Evolutionary conservation across 2,888 invertebrate genomes (phyloP).

Genomic region (Panorpa germanica): DNA sequence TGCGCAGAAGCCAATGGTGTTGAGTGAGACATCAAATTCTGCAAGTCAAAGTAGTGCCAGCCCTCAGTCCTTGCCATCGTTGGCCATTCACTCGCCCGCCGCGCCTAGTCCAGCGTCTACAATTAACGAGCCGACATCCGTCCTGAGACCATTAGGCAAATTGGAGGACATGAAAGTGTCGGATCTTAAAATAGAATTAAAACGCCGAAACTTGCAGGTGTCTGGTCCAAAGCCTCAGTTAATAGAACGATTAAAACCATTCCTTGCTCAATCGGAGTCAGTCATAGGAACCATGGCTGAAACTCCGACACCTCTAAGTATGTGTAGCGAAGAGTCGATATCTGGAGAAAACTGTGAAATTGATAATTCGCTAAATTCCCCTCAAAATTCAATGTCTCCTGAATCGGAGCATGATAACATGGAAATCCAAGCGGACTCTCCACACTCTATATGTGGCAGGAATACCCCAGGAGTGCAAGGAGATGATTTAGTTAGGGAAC

Average conservation of each 20-base stretch:
- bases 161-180: slow-evolving; percentile 93
- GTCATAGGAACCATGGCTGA: slow-evolving; percentile 18
- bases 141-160: slow-evolving; percentile 39
- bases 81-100: slow-evolving; percentile 26
- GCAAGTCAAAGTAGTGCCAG: slow-evolving; percentile 16
- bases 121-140: slow-evolving; percentile 20
- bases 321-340: slow-evolving; percentile 12
- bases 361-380: slow-evolving; percentile 17
- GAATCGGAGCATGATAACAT: slow-evolving; percentile 21
- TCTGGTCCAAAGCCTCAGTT: slow-evolving; percentile 92
- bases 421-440: slow-evolving; percentile 23
- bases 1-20: slow-evolving; percentile 28
- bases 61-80: slow-evolving; percentile 30
- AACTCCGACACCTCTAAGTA: slow-evolving; percentile 16
- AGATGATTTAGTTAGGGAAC: slow-evolving; percentile 66
- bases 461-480: slow-evolving; percentile 17
- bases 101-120: slow-evolving; percentile 23
- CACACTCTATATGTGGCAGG: slow-evolving; percentile 12
- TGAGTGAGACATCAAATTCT: not conserved
- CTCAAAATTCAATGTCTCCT: slow-evolving; percentile 15
- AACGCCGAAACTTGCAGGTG: slow-evolving; percentile 82
- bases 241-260: slow-evolving; percentile 75
- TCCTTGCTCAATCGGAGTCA: slow-evolving; percentile 21
- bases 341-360: slow-evolving; percentile 21
- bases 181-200: slow-evolving; percentile 85